Evolutionary conservation across 2,797 vertebrate genomes (phyloP), one percentile per base, ranked within the genome.

Genomic region (Karalla daura): DNA sequence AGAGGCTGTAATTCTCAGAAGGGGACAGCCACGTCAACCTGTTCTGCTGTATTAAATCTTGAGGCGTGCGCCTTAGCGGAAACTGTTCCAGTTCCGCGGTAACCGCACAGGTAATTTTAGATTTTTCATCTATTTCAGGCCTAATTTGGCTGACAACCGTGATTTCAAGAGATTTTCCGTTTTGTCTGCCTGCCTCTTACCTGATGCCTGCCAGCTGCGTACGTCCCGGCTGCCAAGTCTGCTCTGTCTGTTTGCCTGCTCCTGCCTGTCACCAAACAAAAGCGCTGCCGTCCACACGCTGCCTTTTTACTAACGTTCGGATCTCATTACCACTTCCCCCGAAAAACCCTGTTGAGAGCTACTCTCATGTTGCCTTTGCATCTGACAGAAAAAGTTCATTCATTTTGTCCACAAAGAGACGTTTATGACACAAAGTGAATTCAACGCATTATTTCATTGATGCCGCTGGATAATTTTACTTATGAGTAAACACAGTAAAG

Each of bases 191-290:
- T 68, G 50, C 33, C 32, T 70, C 20, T 52, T 60, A 60, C 79
- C 69, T 74, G 64, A 63, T 65, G 62, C 46, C 70, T 69, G 51
- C 62, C 78, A 81, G 74, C 58, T 68, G 70, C 70, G 36, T 63
- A 11, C 28, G 46, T 39, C 66, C 21, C 36, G 32, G 41, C 71
- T 76, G 74, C 74, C 71, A 84, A 84, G 54, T 44, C 44, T 46
- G 65, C 46, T 53, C 28, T 56, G 46, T 74, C 76, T 79, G 69
- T 70, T 76, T 65, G 43, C 37, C 60, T 72, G 37, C 76, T 77
- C 43, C 53, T 44, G 46, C 61, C 28, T 71, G 45, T 71, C 45
- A 70, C 27, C 23, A 23, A 52, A 46, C 66, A 13, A 68, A 70
- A 56, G 61, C 40, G 40, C 70, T 54, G 55, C 50, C 40, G 44